Percentiles rank a stretch among this genome's conserved stretches.
phyloP scores from a whole-genome alignment of 2,797 vertebrate genomes.

The Limnodromus scolopaceus region DNA sequence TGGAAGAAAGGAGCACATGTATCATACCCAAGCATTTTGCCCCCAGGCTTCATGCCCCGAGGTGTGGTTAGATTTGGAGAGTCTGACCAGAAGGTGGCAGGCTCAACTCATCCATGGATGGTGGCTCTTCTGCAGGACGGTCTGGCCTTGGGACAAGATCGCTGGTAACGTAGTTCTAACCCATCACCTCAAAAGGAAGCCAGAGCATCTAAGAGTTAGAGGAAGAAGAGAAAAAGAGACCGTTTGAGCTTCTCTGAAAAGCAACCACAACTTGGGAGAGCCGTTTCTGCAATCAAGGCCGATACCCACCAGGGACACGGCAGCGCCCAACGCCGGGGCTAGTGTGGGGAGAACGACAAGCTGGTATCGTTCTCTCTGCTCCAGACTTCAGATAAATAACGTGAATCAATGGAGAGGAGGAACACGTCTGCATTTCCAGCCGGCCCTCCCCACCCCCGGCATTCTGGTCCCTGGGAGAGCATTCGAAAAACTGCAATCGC shows the following conservation, averaged over 20 bases:
- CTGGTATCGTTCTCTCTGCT: not conserved
- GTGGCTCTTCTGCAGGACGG: not conserved
- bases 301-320: fast-evolving
- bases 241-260: not conserved
- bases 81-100: conserved; percentile 66
- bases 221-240: not conserved
- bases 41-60: not conserved
- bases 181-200: not conserved
- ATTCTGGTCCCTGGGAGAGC: not conserved
- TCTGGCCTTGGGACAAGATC: not conserved
- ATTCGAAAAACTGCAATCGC: not conserved
- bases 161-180: not conserved
- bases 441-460: not conserved
- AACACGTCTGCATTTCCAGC: not conserved
- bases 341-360: fast-evolving
- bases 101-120: not conserved
- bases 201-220: not conserved
- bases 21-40: not conserved
- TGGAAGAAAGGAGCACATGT: not conserved
- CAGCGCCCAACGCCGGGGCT: fast-evolving
- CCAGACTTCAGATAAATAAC: fast-evolving
- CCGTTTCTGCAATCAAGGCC: not conserved
- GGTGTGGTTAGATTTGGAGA: not conserved
- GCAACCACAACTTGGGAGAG: not conserved
- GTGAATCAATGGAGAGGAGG: not conserved